Conservation (phyloP, 1,140 invertebrate species). For the Druon quercuslanigerum region DNA sequence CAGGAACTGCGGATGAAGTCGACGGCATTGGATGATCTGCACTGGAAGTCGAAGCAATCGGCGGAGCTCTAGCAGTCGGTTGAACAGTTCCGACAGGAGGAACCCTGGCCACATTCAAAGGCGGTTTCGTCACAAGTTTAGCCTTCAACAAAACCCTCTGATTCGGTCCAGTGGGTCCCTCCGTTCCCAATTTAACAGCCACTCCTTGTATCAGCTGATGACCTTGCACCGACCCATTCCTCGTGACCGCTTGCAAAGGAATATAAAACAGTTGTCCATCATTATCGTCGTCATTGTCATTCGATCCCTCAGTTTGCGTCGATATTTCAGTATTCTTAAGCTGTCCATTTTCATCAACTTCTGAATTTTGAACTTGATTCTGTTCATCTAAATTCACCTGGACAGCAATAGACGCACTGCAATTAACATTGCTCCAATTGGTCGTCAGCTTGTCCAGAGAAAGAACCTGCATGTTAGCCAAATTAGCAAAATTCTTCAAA, state of each 20-base stretch:
- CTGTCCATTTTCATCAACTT: constrained; percentile 46
- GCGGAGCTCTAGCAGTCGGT: constrained; percentile 73
- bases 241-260: constrained; percentile 78
- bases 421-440: constrained; percentile 70
- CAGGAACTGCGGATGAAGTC: constrained; percentile 48
- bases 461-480: constrained; percentile 68
- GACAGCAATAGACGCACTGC: constrained; percentile 78
- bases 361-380: constrained; percentile 42
- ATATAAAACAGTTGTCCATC: constrained; percentile 83
- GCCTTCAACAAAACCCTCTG: constrained; percentile 81
- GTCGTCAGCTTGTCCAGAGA: constrained; percentile 71
- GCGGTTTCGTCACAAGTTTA: constrained; percentile 81
- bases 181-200: constrained; percentile 81
- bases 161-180: constrained; percentile 79
- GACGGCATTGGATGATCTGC: constrained; percentile 55
- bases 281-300: constrained; percentile 71
- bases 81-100: constrained; percentile 78
- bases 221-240: constrained; percentile 68
- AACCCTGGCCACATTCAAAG: constrained; percentile 73
- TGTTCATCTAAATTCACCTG: constrained; percentile 77
- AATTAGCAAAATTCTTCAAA: constrained; percentile 64
- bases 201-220: constrained; percentile 81
- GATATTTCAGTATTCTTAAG: constrained; percentile 74
- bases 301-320: constrained; percentile 75
- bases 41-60: constrained; percentile 41